Base-by-base conservation (phyloP, 2,797 vertebrate species). In the Acipenser ruthenus region DNA sequence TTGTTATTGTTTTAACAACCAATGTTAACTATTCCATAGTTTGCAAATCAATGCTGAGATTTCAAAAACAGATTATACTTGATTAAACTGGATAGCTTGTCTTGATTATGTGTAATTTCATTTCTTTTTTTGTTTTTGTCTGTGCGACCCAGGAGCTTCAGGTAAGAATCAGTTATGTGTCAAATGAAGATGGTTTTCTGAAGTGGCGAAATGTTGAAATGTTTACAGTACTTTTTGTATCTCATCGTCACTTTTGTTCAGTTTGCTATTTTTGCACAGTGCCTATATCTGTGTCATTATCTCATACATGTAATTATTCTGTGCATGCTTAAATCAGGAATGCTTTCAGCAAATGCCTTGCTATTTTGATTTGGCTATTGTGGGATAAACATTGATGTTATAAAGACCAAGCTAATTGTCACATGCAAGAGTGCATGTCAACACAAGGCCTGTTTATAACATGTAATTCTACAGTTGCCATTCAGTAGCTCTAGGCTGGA, bases 131-230 rank as follows among this genome's bases (percentile, higher is more conserved):
- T 87, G 80, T 91, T 87, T 90, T 91, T 89, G 89, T 90, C 73
- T 79, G 73, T 77, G 75, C 86, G 69, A 68, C 80, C 78, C 74
- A 90, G 89, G 89, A 90, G 88, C 94, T 99, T 80, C 96, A 99
- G 96, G 96, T 99, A 97, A 97, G 96, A 79, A 71, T 55, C 75
- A 79, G 70, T 60, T 53, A 60, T 67, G 59, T 70, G 71, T 67
- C 58, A 59, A 37, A n/a, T 37, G n/a, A 64, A 72, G 80, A 72
- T 74, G 76, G 60, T 84, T 76, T 70, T 71, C 55, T 75, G 78
- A 70, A 78, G 81, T 78, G 63, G 53, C 18, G 15, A 18, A 18
- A 18, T 18, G 15, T 18, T 67, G 51, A 50, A 47, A 60, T 62
- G 59, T 65, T 58, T 73, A 75, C 76, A 70, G 68, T 63, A 59